These are phyloP conservation scores for Caradrina kadenii DNA, from an alignment of 2,888 invertebrate genomes.

Conservation along the genomic window DNA sequence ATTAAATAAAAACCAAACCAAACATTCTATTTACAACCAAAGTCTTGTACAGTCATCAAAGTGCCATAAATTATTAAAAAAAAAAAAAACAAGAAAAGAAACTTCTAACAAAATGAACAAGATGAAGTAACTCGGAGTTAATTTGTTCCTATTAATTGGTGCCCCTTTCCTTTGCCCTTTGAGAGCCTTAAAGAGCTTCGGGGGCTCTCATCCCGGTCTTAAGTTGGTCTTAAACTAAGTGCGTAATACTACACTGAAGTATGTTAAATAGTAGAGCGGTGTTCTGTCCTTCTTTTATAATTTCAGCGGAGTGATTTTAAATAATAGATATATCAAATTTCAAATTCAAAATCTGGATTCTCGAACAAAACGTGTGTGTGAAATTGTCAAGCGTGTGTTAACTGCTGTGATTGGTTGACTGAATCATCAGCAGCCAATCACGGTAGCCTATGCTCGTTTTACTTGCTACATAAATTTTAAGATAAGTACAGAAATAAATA, in stretches of 20 bases:
- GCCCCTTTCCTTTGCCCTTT: constrained; percentile 37
- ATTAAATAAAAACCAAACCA: too few species aligned
- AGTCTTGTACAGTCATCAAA: constrained; percentile 25
- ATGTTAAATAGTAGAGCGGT: not conserved
- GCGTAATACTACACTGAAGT: not conserved
- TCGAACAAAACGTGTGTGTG: too few species aligned
- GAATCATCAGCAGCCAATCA: too few species aligned
- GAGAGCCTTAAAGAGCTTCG: constrained; percentile 40
- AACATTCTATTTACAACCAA: too few species aligned
- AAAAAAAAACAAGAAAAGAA: constrained; percentile 21
- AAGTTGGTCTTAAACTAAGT: constrained; percentile 44
- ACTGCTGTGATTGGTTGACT: too few species aligned
- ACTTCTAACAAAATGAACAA: constrained; percentile 36
- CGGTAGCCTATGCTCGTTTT: too few species aligned
- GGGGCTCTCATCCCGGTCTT: constrained; percentile 33
- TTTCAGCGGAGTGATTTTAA: not conserved
- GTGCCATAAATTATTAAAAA: constrained; percentile 32
- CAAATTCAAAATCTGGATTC: too few species aligned
- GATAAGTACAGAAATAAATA: too few species aligned
- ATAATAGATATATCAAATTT: too few species aligned
- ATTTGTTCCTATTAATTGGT: constrained; percentile 58
- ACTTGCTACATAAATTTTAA: too few species aligned
- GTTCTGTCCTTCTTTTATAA: not conserved
- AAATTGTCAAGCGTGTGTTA: too few species aligned
- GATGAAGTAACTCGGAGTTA: constrained; percentile 41